Percentiles rank a stretch among this genome's conserved stretches.
These are phyloP conservation scores for Botia kubotai DNA, from an alignment of 2,797 vertebrate species.

Conservation along the genomic window DNA sequence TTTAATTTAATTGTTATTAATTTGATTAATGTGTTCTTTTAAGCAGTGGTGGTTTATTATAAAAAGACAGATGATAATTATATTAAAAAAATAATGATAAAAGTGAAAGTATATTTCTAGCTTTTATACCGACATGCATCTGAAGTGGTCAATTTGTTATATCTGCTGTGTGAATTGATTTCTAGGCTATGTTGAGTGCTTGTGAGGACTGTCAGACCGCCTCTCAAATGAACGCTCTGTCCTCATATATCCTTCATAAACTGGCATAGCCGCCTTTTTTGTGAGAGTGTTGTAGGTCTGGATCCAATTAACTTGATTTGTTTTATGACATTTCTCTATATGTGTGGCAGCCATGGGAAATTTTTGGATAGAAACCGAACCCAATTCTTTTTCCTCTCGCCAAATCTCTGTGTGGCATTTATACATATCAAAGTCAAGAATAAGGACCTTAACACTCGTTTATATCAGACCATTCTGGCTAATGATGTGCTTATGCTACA, in stretches of 20 bases:
- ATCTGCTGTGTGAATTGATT: slow-evolving; percentile 32
- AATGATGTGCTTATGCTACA: slow-evolving; percentile 6
- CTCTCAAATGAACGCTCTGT: slow-evolving; percentile 43
- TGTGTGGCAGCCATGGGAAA: slow-evolving; percentile 69
- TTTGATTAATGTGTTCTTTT: background rate
- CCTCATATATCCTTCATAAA: slow-evolving; percentile 41
- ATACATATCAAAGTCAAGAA: slow-evolving; percentile 34
- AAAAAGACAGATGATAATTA: background rate
- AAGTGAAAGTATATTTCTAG: background rate
- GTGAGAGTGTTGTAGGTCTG: slow-evolving; percentile 46
- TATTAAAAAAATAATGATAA: slow-evolving; percentile 4
- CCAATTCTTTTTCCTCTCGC: slow-evolving; percentile 53
- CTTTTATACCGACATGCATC: slow-evolving; percentile 9
- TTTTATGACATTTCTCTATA: slow-evolving; percentile 65
- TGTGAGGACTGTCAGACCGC: slow-evolving; percentile 28
- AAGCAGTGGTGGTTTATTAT: background rate
- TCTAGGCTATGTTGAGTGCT: slow-evolving; percentile 16
- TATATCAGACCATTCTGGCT: slow-evolving; percentile 25
- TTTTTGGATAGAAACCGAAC: slow-evolving; percentile 69
- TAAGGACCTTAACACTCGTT: slow-evolving; percentile 35
- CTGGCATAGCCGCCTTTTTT: slow-evolving; percentile 37
- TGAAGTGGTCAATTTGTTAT: slow-evolving; percentile 1
- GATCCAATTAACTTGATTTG: slow-evolving; percentile 64
- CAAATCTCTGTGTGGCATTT: slow-evolving; percentile 50
- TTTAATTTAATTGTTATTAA: too few species aligned